A percentile compares a stretch with the other conserved stretches of the same genome.
Conservation (phyloP, 1,140 invertebrate genomes). For the Drosophila bipectinata region DNA sequence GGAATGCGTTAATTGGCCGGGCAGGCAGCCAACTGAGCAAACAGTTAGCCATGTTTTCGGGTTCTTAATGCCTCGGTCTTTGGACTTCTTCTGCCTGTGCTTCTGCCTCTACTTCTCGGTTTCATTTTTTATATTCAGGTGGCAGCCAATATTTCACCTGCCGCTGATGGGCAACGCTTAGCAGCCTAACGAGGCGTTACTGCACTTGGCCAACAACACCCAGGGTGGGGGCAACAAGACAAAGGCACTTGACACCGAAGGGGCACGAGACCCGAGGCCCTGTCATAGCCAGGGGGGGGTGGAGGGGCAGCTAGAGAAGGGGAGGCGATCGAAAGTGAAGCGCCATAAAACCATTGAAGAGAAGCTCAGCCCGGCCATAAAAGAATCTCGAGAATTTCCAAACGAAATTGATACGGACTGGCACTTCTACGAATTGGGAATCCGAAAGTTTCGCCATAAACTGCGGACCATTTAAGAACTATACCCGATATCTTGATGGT, state of each 20-base stretch:
- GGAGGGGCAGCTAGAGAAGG: not conserved
- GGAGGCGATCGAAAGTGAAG: slow-evolving; percentile 57
- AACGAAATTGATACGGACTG: slow-evolving; percentile 61
- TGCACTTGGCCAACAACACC: slow-evolving; percentile 24
- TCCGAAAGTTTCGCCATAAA: slow-evolving; percentile 48
- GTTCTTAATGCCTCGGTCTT: slow-evolving; percentile 12
- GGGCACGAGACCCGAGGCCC: not conserved
- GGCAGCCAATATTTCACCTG: slow-evolving; percentile 68
- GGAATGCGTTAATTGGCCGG: slow-evolving; percentile 75
- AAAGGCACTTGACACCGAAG: slow-evolving; percentile 41
- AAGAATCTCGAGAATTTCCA: slow-evolving; percentile 61
- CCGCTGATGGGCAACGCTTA: slow-evolving; percentile 61
- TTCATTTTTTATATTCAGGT: slow-evolving; percentile 28
- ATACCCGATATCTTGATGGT: not conserved
- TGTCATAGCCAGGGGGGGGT: not conserved
- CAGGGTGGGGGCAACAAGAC: not conserved
- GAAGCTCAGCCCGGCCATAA: slow-evolving; percentile 36
- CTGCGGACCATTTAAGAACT: not conserved
- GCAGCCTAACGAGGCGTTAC: slow-evolving; percentile 69
- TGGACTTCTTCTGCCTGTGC: not conserved
- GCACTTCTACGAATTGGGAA: slow-evolving; percentile 9
- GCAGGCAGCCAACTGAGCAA: slow-evolving; percentile 64
- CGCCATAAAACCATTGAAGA: slow-evolving; percentile 35
- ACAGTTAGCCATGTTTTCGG: slow-evolving; percentile 37
- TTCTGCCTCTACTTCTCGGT: slow-evolving; percentile 36